Evolutionary conservation across 2,113 vertebrate species (phyloP), one percentile per base, ranked within the genome.

Genomic region (Pseudonaja textilis): DNA sequence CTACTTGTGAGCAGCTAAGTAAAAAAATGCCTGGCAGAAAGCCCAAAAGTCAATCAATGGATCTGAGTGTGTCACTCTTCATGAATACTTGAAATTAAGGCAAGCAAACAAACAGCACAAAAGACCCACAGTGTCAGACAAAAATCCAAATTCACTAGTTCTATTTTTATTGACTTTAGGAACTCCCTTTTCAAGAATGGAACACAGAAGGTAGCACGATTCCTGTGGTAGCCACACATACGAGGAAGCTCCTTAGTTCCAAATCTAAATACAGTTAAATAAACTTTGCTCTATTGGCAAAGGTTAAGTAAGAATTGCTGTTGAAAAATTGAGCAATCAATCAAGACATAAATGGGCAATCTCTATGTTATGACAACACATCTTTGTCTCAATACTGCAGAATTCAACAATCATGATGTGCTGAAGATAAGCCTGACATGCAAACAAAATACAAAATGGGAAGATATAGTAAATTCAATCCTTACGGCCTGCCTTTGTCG

Each of bases 361-460:
- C 42, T 45, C 85, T 91, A 87, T 91, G 55, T 86, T 91, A 91
- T 61, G 81, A 91, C 91, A 87, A 87, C 22, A 29, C 26, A 25
- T 50, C 39, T 91, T 61, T 25, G 11, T 91, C 34, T 87, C 42
- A 50, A 20, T n/a, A 61, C 34, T 59, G 85, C 6, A 34, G 26
- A 64, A 34, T 87, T 87, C 55, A 87, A 29, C 39, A 50, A 29
- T 59, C 85, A 87, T 34, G 85, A 91, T 61, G 9, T 47, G 8
- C 29, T 34, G 18, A n/a, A 50, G 90, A 34, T 14, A 91, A 61
- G 25, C 42, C 64, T 7, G 8, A 5, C 12, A 22, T 34, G 20
- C 42, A 91, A 56, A 34, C 90, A 59, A 45, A 87, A 12, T 26
- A 54, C 29, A 55, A 50, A 50, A 29, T 22, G 34, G 34, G 18